A percentile compares a stretch with the other conserved stretches of the same genome.
phyloP scores from a whole-genome alignment of 2,797 vertebrate species.

The Chromis chromis region DNA sequence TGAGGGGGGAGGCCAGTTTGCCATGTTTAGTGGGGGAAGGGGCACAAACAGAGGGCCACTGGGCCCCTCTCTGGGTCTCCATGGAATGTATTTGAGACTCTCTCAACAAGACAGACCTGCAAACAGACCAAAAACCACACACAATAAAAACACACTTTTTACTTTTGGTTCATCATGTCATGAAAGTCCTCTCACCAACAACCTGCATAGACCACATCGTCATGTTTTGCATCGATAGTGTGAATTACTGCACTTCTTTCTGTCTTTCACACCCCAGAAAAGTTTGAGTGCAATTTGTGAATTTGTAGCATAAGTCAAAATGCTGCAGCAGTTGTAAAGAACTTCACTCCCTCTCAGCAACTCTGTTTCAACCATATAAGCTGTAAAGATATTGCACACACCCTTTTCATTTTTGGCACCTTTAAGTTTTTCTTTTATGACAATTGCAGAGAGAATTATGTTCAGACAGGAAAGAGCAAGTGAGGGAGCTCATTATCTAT shows the following conservation, averaged over 20 bases:
- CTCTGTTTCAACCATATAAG: background rate
- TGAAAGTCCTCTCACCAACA: background rate
- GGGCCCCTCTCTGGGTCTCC: conserved; percentile 79
- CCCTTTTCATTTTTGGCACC: conserved; percentile 11
- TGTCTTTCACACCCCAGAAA: too few species aligned
- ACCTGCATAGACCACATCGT: background rate
- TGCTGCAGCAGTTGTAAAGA: conserved; percentile 38
- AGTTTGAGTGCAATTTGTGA: background rate
- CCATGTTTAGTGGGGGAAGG: conserved; percentile 85
- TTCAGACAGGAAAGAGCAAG: conserved; percentile 63
- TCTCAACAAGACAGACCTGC: conserved; percentile 45
- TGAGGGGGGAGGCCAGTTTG: conserved; percentile 81
- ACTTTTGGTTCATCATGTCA: background rate
- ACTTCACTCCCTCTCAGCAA: conserved; percentile 32
- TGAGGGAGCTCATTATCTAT: conserved; percentile 62
- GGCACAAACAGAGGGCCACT: conserved; percentile 82
- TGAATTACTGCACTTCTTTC: background rate
- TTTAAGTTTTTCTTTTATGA: conserved; percentile 35
- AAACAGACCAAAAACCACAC: conserved; percentile 43
- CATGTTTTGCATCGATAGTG: background rate
- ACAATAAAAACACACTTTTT: conserved; percentile 21
- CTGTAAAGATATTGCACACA: background rate
- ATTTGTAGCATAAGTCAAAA: background rate
- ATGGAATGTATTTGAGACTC: conserved; percentile 80
- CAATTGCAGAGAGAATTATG: conserved; percentile 40